Base-by-base conservation (phyloP, 2,797 vertebrate genomes). In the Balearica regulorum region DNA sequence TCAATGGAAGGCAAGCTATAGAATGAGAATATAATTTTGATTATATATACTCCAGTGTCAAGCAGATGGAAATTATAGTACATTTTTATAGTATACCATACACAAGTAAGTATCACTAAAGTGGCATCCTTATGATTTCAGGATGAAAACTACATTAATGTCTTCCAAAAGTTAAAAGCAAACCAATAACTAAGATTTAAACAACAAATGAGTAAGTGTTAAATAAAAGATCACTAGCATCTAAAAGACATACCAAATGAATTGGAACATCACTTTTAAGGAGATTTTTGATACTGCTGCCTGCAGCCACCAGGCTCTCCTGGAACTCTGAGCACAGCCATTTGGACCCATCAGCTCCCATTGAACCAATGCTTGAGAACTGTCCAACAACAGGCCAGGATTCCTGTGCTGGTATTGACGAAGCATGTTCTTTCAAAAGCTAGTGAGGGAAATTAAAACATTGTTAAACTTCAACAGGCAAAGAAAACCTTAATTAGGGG, bases 311-410 rank as follows among this genome's bases (percentile, higher is more conserved):
- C 93, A 99, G 92, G 49, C 99, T 99, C 76, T 98, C 98, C 94
- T 98, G 99, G 97, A 99, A 99, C 96, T 99, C 99, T 0, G 98
- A 98, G 41, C 98, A 98, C 86, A 99, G 93, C 99, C 99, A 99
- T 70, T 99, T 99, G 73, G 98, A 99, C 49, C 99, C 99, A 88
- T 99, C 99, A 65, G 97, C 79, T 79, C 99, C 99, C 99, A 99
- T 93, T 5, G 99, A 99, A 61, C 99, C 99, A 1, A 99, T 99
- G 97, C 99, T 99, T 76, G 99, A 99, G 96, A 99, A 99, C 97
- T 99, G 99, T 20, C 99, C 99, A 89, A 99, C 96, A 48, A 99
- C 75, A 3, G 99, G 98, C 99, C 99, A 99, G 37, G 75, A 88
- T 41, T 99, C 98, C 3, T 97, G 96, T 0, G 94, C 91, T 4